Evolutionary conservation across 2,113 vertebrate species (phyloP).

Genomic region (Sinocyclocheilus grahami): DNA sequence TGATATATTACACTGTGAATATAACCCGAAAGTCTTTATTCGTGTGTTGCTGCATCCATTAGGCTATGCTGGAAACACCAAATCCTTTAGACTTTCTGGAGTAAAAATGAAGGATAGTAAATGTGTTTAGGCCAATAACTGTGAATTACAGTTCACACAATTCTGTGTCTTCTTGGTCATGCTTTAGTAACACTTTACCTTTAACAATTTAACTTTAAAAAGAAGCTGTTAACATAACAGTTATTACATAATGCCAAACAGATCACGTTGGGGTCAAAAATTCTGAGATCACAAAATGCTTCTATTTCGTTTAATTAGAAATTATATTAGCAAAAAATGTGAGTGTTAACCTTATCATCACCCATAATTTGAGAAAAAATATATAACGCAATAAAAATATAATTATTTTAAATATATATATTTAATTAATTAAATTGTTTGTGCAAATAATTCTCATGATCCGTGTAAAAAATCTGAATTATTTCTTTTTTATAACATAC

Average conservation of each 20-base stretch:
- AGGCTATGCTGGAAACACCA: not conserved
- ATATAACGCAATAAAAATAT: no score
- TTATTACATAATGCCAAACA: no score
- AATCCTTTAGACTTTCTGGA: not conserved
- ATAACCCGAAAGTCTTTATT: not conserved
- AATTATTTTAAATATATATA: no score
- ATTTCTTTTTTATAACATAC: no score
- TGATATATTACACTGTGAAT: not conserved
- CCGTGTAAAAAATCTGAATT: no score
- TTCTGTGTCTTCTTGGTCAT: not conserved
- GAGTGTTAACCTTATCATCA: not conserved
- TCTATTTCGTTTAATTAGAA: not conserved
- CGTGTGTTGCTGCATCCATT: not conserved
- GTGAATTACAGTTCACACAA: not conserved
- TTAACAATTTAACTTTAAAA: not conserved
- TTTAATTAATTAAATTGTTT: no score
- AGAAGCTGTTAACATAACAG: not conserved
- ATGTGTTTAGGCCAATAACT: not conserved
- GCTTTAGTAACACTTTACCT: not conserved
- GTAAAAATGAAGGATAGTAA: not conserved
- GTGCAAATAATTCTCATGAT: no score
- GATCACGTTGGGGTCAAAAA: not conserved
- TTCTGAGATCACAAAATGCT: not conserved
- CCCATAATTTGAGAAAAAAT: no score
- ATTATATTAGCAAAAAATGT: not conserved